These are phyloP conservation scores for Cepphus grylle DNA, from an alignment of 2,113 vertebrate genomes.

Conservation along the genomic window DNA sequence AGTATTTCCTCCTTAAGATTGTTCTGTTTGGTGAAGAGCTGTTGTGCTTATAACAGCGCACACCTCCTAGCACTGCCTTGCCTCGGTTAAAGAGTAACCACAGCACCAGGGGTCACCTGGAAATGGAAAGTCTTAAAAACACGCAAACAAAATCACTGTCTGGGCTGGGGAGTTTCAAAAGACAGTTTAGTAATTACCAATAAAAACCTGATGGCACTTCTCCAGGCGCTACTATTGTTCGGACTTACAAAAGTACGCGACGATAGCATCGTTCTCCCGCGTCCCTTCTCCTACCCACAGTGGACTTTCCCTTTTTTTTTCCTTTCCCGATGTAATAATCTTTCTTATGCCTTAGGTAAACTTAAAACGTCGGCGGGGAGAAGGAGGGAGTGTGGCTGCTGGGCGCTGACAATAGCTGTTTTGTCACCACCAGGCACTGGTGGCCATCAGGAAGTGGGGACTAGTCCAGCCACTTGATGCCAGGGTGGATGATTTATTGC, in stretches of 20 bases:
- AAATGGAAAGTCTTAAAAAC: constrained; percentile 58
- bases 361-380: constrained; percentile 64
- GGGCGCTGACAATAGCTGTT: constrained; percentile 85
- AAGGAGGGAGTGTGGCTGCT: constrained; percentile 70
- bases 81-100: constrained; percentile 62
- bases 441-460: constrained; percentile 86
- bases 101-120: constrained; percentile 43
- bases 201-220: neutral
- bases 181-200: neutral
- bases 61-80: constrained; percentile 20
- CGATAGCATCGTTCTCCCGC: neutral
- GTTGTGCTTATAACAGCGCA: neutral
- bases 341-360: constrained; percentile 68
- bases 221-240: neutral
- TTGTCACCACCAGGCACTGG: constrained; percentile 84
- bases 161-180: neutral
- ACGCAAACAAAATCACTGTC: neutral
- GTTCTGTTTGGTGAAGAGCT: constrained; percentile 48
- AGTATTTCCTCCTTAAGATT: constrained; percentile 63
- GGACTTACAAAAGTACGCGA: neutral
- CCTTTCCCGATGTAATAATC: neutral
- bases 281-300: neutral
- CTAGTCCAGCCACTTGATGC: constrained; percentile 78
- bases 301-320: neutral
- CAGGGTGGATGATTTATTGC: constrained; percentile 98